Evolutionary conservation across 2,888 invertebrate genomes (phyloP), one percentile per base, ranked within the genome.

Genomic region (Homarus gammarus): DNA sequence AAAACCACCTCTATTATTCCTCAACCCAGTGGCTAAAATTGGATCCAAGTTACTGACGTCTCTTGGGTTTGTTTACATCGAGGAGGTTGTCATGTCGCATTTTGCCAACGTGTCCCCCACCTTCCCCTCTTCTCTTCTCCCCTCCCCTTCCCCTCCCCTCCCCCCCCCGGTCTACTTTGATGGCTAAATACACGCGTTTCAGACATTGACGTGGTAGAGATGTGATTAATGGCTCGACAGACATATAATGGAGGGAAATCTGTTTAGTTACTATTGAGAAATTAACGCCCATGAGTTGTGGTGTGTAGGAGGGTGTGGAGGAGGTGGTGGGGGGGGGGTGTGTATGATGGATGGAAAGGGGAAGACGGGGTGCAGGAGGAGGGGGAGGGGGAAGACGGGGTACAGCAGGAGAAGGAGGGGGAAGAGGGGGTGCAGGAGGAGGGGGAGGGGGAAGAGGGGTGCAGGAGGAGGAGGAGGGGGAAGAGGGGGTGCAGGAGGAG

Each of bases 101-200:
- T 56, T 27, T n/a, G 64, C 64, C 27, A 64, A 64, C 64, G 64
- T 56, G 56, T 64, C 64, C 27, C 64, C n/a, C n/a, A n/a, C n/a
- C n/a, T n/a, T n/a, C n/a, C n/a, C n/a, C n/a, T n/a, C n/a, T n/a
- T n/a, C n/a, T n/a, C n/a, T n/a, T n/a, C n/a, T 44, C 33, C n/a
- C 70, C 8, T 15, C 36, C 3, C n/a, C n/a, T n/a, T n/a, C n/a
- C n/a, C n/a, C n/a, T n/a, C n/a, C 27, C 27, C 36, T 22, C 15
- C 40, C 12, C 22, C 44, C n/a, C n/a, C 31, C 72, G 84, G 77
- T 64, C 31, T 78, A 77, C 78, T 85, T 85, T 85, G 85, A 85
- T 85, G 85, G 77, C 85, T 85, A 77, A 85, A 85, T 85, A 85
- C 85, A 85, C 85, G 85, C 68, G 68, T 51, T 27, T 33, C 84